Evolutionary conservation across 2,888 invertebrate species (phyloP).

Genomic region (Prosopocoilus inquinatus): DNA sequence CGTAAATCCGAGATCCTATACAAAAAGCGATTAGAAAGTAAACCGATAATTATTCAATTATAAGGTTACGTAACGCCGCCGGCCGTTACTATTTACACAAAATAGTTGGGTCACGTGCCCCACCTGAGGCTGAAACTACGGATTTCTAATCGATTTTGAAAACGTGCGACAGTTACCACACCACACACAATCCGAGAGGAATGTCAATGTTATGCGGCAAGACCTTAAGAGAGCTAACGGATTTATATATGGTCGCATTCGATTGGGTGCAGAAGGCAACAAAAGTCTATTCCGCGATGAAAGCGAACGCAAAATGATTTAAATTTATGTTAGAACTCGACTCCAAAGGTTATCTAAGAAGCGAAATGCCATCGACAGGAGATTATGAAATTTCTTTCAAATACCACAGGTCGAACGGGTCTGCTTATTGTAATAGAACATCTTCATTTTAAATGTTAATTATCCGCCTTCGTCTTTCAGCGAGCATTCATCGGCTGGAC

Average conservation of each 20-base stretch:
- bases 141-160: neutral
- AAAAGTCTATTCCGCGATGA: slow-evolving; percentile 10
- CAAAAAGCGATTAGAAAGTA: slow-evolving; percentile 12
- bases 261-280: too few species aligned
- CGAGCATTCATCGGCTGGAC: neutral
- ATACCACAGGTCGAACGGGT: slow-evolving; percentile 13
- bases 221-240: neutral
- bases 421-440: slow-evolving; percentile 13
- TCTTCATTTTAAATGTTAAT: slow-evolving; percentile 20
- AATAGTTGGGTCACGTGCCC: neutral
- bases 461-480: slow-evolving; percentile 1
- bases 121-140: too few species aligned
- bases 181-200: neutral
- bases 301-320: slow-evolving; percentile 3
- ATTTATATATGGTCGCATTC: neutral
- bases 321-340: slow-evolving; percentile 1
- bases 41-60: slow-evolving; percentile 6
- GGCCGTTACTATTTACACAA: slow-evolving; percentile 4
- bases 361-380: slow-evolving; percentile 14
- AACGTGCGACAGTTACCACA: neutral
- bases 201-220: slow-evolving; percentile 11
- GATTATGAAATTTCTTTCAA: slow-evolving; percentile 14
- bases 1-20: neutral
- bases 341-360: slow-evolving; percentile 14
- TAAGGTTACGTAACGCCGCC: slow-evolving; percentile 1